A percentile compares a stretch with the other conserved stretches of the same genome.
phyloP scores from a whole-genome alignment of 1,140 invertebrate genomes.

The Drosophila parabipectinata region DNA sequence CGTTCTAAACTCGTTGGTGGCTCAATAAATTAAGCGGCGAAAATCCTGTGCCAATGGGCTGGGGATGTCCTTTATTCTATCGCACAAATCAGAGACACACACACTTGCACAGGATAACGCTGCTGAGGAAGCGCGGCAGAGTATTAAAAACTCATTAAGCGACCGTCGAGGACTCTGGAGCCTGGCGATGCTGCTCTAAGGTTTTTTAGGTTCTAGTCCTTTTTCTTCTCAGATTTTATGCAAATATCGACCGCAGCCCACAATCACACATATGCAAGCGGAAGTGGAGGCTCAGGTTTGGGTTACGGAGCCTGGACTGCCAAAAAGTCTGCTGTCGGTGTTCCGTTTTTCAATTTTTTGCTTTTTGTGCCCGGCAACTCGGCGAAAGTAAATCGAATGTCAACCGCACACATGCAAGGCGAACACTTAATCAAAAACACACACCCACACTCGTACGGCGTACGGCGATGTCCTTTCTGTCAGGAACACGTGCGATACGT shows the following conservation, averaged over 20 bases:
- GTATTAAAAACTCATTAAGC: conserved; percentile 82
- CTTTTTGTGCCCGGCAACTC: conserved; percentile 30
- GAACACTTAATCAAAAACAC: conserved; percentile 55
- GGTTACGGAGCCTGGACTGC: conserved; percentile 28
- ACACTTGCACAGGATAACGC: conserved; percentile 6
- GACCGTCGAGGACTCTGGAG: conserved; percentile 29
- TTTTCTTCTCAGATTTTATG: conserved; percentile 57
- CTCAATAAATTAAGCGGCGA: conserved; percentile 70
- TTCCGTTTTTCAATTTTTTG: conserved; percentile 17
- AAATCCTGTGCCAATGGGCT: conserved; percentile 63
- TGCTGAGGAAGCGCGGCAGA: conserved; percentile 52
- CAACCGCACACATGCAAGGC: conserved; percentile 54
- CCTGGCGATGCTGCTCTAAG: conserved; percentile 21
- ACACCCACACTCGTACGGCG: conserved; percentile 21
- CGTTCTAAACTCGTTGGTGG: conserved; percentile 43
- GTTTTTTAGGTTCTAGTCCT: not conserved
- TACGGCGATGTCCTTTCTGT: conserved; percentile 31
- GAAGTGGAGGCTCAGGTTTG: conserved; percentile 2
- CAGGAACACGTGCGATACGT: conserved; percentile 63
- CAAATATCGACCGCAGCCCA: conserved; percentile 69
- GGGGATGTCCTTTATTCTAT: conserved; percentile 21
- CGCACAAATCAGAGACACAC: conserved; percentile 27
- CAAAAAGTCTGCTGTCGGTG: conserved; percentile 65
- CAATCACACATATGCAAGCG: conserved; percentile 31
- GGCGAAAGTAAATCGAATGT: conserved; percentile 76